These are phyloP conservation scores for Drosophila bipectinata DNA, from an alignment of 1,140 invertebrate genomes.

Conservation along the genomic window DNA sequence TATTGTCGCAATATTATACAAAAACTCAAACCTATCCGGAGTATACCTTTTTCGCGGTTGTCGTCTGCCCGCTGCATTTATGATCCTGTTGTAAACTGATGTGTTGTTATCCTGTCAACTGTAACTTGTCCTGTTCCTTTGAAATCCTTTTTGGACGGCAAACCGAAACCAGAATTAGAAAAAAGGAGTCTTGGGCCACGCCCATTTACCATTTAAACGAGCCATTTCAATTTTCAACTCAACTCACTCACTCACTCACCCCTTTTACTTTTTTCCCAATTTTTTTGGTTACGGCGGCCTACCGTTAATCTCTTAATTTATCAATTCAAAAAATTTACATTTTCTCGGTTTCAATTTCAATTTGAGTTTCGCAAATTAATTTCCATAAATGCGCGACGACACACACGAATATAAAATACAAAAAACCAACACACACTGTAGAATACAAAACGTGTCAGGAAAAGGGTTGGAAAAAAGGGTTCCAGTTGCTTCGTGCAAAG, in stretches of 20 bases:
- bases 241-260: conserved; percentile 43
- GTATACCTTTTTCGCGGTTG: conserved; percentile 25
- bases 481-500: conserved; percentile 46
- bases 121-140: conserved; percentile 33
- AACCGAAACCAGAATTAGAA: conserved; percentile 8
- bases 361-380: conserved; percentile 75
- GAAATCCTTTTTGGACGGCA: conserved; percentile 37
- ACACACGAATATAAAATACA: conserved; percentile 2
- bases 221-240: conserved; percentile 24
- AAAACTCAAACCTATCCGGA: conserved; percentile 23
- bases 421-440: background rate
- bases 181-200: conserved; percentile 45
- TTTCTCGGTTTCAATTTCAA: conserved; percentile 72
- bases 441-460: background rate
- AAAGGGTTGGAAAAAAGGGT: conserved; percentile 51
- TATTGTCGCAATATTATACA: conserved; percentile 79
- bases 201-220: conserved; percentile 48
- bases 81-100: conserved; percentile 51
- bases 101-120: conserved; percentile 52
- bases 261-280: conserved; percentile 27
- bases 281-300: conserved; percentile 64
- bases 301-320: conserved; percentile 79
- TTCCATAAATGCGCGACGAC: conserved; percentile 74
- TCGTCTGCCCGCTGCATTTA: conserved; percentile 54
- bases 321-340: conserved; percentile 50